Percentiles rank a stretch among this genome's conserved stretches.
Evolutionary conservation across 2,888 invertebrate species (phyloP).

Genomic region (Agrilus cyanescens): DNA sequence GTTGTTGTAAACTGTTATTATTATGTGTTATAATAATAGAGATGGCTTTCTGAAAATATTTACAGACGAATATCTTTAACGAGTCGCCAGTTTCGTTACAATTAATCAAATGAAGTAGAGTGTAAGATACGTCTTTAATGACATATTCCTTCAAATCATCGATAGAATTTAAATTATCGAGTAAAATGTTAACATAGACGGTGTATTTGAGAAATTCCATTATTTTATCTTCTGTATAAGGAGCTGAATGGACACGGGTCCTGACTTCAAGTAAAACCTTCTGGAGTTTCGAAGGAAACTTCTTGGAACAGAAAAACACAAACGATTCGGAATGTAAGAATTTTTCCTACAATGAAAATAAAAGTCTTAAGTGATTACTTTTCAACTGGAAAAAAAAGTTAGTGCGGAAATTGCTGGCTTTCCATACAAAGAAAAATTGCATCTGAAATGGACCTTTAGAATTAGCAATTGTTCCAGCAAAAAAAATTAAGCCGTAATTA

Average conservation of each 20-base stretch:
- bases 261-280: slow-evolving; percentile 41
- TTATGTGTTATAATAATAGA: slow-evolving; percentile 35
- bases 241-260: slow-evolving; percentile 37
- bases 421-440: too few species aligned
- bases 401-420: too few species aligned
- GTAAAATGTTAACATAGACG: slow-evolving; percentile 37
- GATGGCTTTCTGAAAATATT: slow-evolving; percentile 38
- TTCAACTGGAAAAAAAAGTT: too few species aligned
- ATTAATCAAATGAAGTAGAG: slow-evolving; percentile 41
- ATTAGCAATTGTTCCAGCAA: too few species aligned
- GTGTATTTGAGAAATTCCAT: slow-evolving; percentile 45
- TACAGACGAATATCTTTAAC: slow-evolving; percentile 25
- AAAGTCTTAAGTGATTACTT: slow-evolving; percentile 2
- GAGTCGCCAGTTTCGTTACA: slow-evolving; percentile 26
- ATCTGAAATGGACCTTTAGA: too few species aligned
- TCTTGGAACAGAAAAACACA: slow-evolving; percentile 16
- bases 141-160: slow-evolving; percentile 41
- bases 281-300: slow-evolving; percentile 41
- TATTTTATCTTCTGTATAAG: slow-evolving; percentile 41
- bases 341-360: slow-evolving; percentile 16
- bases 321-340: slow-evolving; percentile 8
- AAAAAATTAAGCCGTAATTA: too few species aligned
- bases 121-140: slow-evolving; percentile 43
- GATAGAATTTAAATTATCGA: slow-evolving; percentile 30
- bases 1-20: slow-evolving; percentile 34